phyloP scores from a whole-genome alignment of 1,140 invertebrate species.

The Calephelis nemesis region DNA sequence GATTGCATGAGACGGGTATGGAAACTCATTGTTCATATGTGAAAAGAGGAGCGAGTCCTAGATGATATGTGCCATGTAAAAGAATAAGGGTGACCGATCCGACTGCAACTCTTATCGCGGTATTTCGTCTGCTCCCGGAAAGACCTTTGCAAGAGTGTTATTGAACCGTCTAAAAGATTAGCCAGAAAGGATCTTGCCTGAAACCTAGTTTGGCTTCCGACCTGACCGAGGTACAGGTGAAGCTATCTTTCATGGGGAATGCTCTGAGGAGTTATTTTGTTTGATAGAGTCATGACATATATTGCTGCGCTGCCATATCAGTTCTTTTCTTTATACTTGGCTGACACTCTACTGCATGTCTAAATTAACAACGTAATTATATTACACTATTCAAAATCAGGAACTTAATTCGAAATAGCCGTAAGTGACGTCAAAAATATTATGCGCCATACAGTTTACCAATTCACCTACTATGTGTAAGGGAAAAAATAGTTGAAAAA shows the following conservation, averaged over 20 bases:
- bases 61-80: conserved; percentile 18
- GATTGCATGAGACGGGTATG: conserved; percentile 27
- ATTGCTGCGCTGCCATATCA: too few species aligned
- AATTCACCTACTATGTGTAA: too few species aligned
- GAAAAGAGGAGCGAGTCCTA: conserved; percentile 28
- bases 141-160: conserved; percentile 36
- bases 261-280: too few species aligned
- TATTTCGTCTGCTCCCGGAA: conserved; percentile 35
- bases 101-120: conserved; percentile 18
- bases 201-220: conserved; percentile 37
- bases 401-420: too few species aligned
- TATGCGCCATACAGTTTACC: too few species aligned
- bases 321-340: too few species aligned
- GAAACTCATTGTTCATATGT: conserved; percentile 33
- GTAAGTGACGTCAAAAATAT: too few species aligned
- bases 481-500: neutral
- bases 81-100: conserved; percentile 36
- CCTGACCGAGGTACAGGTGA: conserved; percentile 33
- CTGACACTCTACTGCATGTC: too few species aligned
- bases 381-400: too few species aligned
- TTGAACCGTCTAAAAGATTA: conserved; percentile 30
- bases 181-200: conserved; percentile 34
- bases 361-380: too few species aligned
- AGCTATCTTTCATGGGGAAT: conserved; percentile 26
- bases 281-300: too few species aligned